These are phyloP conservation scores for Phocoena phocoena DNA, from an alignment of 2,113 vertebrate genomes.

Conservation along the genomic window DNA sequence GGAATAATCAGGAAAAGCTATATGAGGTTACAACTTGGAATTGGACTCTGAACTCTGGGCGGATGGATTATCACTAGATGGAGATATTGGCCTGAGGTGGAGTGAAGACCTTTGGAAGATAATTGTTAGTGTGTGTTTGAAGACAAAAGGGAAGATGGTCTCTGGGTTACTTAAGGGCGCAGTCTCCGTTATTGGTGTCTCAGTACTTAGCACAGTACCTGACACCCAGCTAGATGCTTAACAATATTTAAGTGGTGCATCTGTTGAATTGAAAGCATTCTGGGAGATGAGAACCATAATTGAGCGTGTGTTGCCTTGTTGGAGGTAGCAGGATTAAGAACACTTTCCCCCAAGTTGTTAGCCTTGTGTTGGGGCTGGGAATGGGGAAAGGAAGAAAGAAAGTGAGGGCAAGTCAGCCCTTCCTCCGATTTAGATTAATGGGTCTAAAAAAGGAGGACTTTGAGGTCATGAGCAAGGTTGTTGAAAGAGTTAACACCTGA, in stretches of 20 bases:
- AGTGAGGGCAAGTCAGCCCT: background rate
- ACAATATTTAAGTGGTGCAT: background rate
- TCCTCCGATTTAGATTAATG: background rate
- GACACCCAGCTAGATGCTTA: background rate
- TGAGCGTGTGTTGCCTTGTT: background rate
- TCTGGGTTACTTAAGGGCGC: background rate
- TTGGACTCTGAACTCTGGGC: background rate
- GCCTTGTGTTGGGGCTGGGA: background rate
- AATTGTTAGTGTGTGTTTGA: background rate
- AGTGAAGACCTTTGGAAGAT: background rate
- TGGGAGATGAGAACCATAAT: background rate
- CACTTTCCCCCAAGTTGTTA: background rate
- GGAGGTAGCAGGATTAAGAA: background rate
- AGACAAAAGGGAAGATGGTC: background rate
- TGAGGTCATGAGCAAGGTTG: background rate
- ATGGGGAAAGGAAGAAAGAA: background rate
- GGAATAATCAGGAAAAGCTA: background rate
- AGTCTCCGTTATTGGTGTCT: background rate
- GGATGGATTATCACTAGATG: background rate
- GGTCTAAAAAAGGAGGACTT: background rate
- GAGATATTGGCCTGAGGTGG: background rate
- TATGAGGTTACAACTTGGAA: background rate
- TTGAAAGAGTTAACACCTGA: background rate
- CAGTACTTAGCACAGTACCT: background rate
- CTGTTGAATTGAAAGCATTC: background rate